A percentile compares a stretch with the other conserved stretches of the same genome.
Evolutionary conservation across 2,888 invertebrate species (phyloP).

Genomic region (Drosophila tripunctata): DNA sequence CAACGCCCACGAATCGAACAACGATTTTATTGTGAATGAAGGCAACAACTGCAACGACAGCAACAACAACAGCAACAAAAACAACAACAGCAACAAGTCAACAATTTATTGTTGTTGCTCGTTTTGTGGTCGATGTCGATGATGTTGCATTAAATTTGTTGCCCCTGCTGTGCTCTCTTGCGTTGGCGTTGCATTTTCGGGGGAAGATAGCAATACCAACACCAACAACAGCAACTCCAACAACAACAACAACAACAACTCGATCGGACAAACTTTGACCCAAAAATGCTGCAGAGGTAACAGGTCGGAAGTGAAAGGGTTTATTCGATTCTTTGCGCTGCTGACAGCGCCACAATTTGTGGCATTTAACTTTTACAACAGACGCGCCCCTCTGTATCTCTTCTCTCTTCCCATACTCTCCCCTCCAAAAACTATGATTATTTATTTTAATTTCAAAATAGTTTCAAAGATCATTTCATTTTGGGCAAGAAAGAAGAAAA

Average conservation of each 20-base stretch:
- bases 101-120: slow-evolving; percentile 57
- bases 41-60: slow-evolving; percentile 63
- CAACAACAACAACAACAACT: slow-evolving; percentile 24
- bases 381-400: too few relatives aligned
- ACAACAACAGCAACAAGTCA: slow-evolving; percentile 57
- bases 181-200: slow-evolving; percentile 41
- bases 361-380: slow-evolving; percentile 34
- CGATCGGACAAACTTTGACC: slow-evolving; percentile 75
- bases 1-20: slow-evolving; percentile 57
- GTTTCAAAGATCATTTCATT: slow-evolving; percentile 10
- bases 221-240: slow-evolving; percentile 6
- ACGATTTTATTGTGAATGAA: slow-evolving; percentile 63
- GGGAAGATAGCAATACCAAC: slow-evolving; percentile 14
- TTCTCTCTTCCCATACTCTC: too few relatives aligned
- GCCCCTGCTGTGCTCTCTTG: slow-evolving; percentile 60
- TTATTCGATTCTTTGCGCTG: slow-evolving; percentile 28
- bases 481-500: too few relatives aligned
- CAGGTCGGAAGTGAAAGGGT: slow-evolving; percentile 71
- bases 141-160: slow-evolving; percentile 72
- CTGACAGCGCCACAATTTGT: slow-evolving; percentile 45
- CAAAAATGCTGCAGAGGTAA: slow-evolving; percentile 52
- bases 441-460: slow-evolving; percentile 9
- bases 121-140: slow-evolving; percentile 49
- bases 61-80: slow-evolving; percentile 26
- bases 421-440: background rate